Conservation (phyloP, 2,888 invertebrate species). For the Drosophila koepferae region DNA sequence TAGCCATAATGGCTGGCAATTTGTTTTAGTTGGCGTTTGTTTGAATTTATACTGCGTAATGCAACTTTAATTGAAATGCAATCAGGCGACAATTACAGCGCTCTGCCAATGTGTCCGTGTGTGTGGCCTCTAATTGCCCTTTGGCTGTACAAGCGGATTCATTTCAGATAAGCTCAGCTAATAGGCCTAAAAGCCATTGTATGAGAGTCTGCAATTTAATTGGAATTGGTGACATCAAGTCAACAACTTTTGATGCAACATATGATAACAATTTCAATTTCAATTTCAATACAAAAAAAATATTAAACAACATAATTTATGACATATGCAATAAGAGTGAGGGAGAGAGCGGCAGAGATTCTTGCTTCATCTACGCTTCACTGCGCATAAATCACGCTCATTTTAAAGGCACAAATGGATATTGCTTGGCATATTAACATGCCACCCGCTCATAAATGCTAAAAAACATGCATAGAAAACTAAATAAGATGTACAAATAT, state of each 20-base stretch:
- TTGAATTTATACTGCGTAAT: slow-evolving; percentile 53
- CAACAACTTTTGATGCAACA: not conserved
- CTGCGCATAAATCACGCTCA: slow-evolving; percentile 60
- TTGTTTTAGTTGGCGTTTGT: slow-evolving; percentile 65
- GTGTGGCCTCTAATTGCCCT: slow-evolving; percentile 40
- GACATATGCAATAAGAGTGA: not conserved
- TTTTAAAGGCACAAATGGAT: slow-evolving; percentile 38
- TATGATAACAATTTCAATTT: not conserved
- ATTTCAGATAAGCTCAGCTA: slow-evolving; percentile 20
- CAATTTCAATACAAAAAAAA: not conserved
- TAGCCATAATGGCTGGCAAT: slow-evolving; percentile 60
- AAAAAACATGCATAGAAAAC: slow-evolving; percentile 49
- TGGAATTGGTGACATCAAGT: not conserved
- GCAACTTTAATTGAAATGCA: slow-evolving; percentile 69
- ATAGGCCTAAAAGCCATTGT: not conserved
- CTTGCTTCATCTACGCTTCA: slow-evolving; percentile 21
- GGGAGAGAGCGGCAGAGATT: too few relatives aligned
- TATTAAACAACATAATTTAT: not conserved
- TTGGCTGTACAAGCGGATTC: slow-evolving; percentile 38
- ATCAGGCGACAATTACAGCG: slow-evolving; percentile 47
- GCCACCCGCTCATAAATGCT: slow-evolving; percentile 54
- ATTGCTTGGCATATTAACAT: slow-evolving; percentile 63
- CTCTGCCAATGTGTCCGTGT: not conserved
- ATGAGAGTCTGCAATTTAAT: not conserved
- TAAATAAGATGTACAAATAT: slow-evolving; percentile 42